phyloP scores from a whole-genome alignment of 2,113 vertebrate genomes.

The human (Homo sapiens) region GRCh38 chr4:18455501-18456000 shows the following conservation, averaged over 20 bases:
- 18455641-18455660: not conserved
- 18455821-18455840: not conserved
- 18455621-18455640: not conserved
- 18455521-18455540: not conserved
- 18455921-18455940: conserved; percentile 15
- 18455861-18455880: not conserved
- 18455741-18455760: not conserved
- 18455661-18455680: not conserved
- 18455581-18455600: not conserved
- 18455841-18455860: conserved; percentile 1
- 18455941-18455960: not conserved
- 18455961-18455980: not conserved
- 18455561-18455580: not conserved
- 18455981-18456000: not conserved
- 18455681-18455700: not conserved
- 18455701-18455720: not conserved
- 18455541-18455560: not conserved
- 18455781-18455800: not conserved
- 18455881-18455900: conserved; percentile 8
- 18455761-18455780: not conserved
- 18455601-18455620: not conserved
- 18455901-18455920: not conserved
- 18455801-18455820: not conserved
- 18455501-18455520: not conserved
- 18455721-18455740: not conserved